A percentile compares a stretch with the other conserved stretches of the same genome.
Evolutionary conservation across 2,113 vertebrate genomes (phyloP).

Genomic region (Condylura cristata): DNA sequence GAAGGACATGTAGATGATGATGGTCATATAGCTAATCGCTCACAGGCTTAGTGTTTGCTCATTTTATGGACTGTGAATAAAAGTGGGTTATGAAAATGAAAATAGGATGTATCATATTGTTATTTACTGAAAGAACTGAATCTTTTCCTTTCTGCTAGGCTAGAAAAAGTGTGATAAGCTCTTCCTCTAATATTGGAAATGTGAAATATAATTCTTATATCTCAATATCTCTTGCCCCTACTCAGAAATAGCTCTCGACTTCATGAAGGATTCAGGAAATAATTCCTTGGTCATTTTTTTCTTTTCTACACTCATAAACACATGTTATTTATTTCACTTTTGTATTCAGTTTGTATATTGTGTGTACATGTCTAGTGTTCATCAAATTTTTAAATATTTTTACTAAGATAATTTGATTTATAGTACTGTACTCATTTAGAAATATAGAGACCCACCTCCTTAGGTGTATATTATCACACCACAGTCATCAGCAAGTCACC

Average conservation of each 20-base stretch:
- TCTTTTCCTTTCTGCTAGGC: background rate
- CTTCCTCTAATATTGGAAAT: background rate
- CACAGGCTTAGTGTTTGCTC: background rate
- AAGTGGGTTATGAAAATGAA: background rate
- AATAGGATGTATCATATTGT: background rate
- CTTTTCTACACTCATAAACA: background rate
- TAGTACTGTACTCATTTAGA: background rate
- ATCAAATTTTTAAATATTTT: background rate
- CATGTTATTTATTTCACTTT: background rate
- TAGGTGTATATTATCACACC: no score
- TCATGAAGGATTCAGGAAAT: background rate
- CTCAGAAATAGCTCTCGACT: background rate
- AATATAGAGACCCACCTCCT: no score
- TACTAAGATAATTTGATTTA: no score
- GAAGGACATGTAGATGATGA: no score
- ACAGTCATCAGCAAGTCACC: no score
- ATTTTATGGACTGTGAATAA: background rate
- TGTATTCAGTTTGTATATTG: background rate
- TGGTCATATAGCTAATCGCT: background rate
- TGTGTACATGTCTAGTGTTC: background rate
- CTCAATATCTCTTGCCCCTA: background rate
- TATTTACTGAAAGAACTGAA: background rate
- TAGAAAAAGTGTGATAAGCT: background rate
- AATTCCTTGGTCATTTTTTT: background rate
- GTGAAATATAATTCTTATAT: background rate